Evolutionary conservation across 2,797 vertebrate species (phyloP).

Genomic region (Champsocephalus gunnari): DNA sequence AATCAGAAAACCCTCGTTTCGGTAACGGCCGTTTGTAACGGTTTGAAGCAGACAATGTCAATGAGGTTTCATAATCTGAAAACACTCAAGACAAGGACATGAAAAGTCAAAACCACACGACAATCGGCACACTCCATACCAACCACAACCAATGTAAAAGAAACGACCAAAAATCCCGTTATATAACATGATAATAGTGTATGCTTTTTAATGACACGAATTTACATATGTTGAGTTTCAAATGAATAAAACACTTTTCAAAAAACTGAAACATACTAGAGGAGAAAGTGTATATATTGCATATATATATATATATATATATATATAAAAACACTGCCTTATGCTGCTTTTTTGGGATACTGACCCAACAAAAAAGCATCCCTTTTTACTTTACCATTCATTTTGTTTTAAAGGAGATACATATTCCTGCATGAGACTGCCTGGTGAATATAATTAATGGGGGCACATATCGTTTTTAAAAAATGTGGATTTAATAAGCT

Average conservation of each 20-base stretch:
- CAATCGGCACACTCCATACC: neutral
- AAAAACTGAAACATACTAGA: no score
- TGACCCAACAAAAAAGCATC: no score
- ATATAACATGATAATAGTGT: neutral
- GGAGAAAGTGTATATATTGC: no score
- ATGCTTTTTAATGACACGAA: neutral
- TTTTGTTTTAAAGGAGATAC: neutral
- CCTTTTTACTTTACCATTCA: neutral
- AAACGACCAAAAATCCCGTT: neutral
- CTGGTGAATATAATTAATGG: conserved; percentile 34
- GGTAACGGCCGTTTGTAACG: neutral
- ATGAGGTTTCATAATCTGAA: neutral
- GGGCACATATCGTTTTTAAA: conserved; percentile 4
- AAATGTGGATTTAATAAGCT: conserved; percentile 28
- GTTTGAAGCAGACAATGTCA: neutral
- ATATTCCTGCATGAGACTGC: neutral
- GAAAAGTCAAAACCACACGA: conserved; percentile 1
- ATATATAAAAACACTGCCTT: no score
- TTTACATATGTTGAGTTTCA: neutral
- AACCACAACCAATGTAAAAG: neutral
- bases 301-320: no score
- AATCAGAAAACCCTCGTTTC: neutral
- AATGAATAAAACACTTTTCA: no score
- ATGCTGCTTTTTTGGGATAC: no score
- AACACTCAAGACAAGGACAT: neutral